Percentiles rank a stretch among this genome's conserved stretches.
Conservation (phyloP, 2,113 vertebrate genomes). For the Fregata magnificens region DNA sequence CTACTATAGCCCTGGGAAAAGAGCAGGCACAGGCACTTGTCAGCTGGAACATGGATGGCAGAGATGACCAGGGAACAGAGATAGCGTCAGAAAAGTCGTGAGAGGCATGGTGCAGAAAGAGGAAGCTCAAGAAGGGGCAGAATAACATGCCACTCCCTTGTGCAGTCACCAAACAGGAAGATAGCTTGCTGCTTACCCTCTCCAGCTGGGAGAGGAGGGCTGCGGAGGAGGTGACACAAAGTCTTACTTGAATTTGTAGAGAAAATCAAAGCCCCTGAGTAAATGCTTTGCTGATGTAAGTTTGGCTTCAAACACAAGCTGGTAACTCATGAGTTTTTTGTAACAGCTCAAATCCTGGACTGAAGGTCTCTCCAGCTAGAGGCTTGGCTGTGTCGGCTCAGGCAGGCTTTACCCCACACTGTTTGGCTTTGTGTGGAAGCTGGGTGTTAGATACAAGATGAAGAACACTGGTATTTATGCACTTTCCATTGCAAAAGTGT, state of each 20-base stretch:
- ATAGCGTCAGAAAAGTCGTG: background rate
- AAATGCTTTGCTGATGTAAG: background rate
- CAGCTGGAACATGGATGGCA: background rate
- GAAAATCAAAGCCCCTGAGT: background rate
- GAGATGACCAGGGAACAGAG: background rate
- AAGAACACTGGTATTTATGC: background rate
- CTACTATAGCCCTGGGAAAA: rapidly evolving
- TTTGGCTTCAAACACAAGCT: background rate
- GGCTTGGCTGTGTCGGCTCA: background rate
- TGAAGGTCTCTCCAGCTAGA: background rate
- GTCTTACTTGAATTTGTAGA: background rate
- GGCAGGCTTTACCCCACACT: background rate
- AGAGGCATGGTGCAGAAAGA: background rate
- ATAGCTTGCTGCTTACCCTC: background rate
- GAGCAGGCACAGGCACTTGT: background rate
- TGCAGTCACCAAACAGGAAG: background rate
- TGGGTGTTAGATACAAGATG: too few relatives aligned
- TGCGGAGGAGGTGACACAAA: background rate
- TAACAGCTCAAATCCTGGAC: background rate
- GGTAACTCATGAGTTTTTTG: background rate
- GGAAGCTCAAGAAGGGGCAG: background rate
- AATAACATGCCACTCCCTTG: rapidly evolving
- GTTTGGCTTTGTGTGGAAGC: background rate
- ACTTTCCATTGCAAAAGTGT: background rate
- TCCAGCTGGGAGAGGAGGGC: background rate